Evolutionary conservation across 37 sponge, comb jelly and placozoan genomes (phyloP).

Genomic region (Aplysina aerophoba): DNA sequence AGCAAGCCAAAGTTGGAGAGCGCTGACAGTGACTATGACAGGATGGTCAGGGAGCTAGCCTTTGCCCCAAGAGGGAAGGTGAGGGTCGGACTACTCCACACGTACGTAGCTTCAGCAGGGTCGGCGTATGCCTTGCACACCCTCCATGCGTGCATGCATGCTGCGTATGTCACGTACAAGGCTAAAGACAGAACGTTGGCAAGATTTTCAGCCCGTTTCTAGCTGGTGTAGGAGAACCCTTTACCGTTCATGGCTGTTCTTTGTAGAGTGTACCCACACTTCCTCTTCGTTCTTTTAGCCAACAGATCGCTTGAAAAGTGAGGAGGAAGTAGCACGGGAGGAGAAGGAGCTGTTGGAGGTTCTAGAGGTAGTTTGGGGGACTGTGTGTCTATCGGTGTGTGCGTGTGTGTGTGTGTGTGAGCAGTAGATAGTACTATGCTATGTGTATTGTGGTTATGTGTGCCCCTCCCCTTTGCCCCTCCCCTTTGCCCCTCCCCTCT

Average conservation of each 20-base stretch:
- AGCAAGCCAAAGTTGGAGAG: background rate
- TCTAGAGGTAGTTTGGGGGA: slow-evolving; percentile 24
- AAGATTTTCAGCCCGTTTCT: too few species aligned
- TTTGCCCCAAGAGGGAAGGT: slow-evolving; percentile 70
- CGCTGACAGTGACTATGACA: slow-evolving; percentile 70
- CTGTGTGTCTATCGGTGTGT: background rate
- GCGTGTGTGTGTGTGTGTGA: slow-evolving; percentile 5
- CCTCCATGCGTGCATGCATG: too few species aligned
- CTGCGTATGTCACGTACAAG: too few species aligned
- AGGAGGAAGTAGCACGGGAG: slow-evolving; percentile 73
- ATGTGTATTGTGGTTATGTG: slow-evolving; percentile 13
- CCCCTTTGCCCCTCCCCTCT: too few species aligned
- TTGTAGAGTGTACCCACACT: too few species aligned
- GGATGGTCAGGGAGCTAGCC: slow-evolving; percentile 64
- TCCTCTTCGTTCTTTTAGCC: slow-evolving; percentile 35
- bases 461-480: background rate
- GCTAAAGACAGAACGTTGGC: too few species aligned
- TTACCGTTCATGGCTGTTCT: too few species aligned
- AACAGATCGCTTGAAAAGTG: slow-evolving; percentile 74
- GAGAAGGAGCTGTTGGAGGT: slow-evolving; percentile 67
- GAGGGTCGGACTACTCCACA: too few species aligned
- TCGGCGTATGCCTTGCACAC: too few species aligned
- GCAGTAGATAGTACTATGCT: too few species aligned
- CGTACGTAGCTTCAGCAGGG: too few species aligned
- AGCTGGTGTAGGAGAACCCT: too few species aligned